Evolutionary conservation across 2,797 vertebrate genomes (phyloP), one percentile per base, ranked within the genome.

Genomic region (Mycteria americana): DNA sequence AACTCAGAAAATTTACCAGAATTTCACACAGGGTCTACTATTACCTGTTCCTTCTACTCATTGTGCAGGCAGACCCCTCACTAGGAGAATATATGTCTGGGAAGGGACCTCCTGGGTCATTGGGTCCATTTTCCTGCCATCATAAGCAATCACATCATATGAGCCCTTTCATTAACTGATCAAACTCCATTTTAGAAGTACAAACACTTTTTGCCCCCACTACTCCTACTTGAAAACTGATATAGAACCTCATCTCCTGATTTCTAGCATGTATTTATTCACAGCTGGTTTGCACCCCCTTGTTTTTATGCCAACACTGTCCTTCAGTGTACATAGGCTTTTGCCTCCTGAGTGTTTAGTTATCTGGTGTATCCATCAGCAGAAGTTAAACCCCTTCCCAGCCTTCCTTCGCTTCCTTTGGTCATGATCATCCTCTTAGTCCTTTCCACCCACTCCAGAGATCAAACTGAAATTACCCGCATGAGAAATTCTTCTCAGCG

Each of bases 131-230:
- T 82, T 85, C 35, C 70, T 85, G 59, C 81, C 59, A 33, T 88
- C 65, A 3, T 37, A 65, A 74, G 64, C 65, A 77, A 77, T 88
- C 53, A 41, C 48, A 74, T 80, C 56, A 15, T 51, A 13, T 11
- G 4, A 95, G 57, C 57, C 76, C 85, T 93, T 85, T 88, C 60
- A 88, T 91, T 95, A 95, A 39, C 64, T 72, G 93, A 74, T 83
- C 75, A 31, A 73, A 83, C 41, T 68, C 56, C 10, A 4, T 85
- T 89, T 94, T 45, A 45, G 68, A 70, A n/a, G 39, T 35, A 13
- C 0, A 1, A 80, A 83, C 12, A 5, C 13, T 68, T 89, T 67
- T 83, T 84, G 25, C 18, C 53, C 43, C 35, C 8, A 4, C 35
- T 74, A 37, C 33, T 88, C 31, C 28, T 10, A 5, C 45, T 67